Percentiles rank a stretch among this genome's conserved stretches.
phyloP scores from a whole-genome alignment of 2,888 invertebrate species.

The Creontiades dilutus region DNA sequence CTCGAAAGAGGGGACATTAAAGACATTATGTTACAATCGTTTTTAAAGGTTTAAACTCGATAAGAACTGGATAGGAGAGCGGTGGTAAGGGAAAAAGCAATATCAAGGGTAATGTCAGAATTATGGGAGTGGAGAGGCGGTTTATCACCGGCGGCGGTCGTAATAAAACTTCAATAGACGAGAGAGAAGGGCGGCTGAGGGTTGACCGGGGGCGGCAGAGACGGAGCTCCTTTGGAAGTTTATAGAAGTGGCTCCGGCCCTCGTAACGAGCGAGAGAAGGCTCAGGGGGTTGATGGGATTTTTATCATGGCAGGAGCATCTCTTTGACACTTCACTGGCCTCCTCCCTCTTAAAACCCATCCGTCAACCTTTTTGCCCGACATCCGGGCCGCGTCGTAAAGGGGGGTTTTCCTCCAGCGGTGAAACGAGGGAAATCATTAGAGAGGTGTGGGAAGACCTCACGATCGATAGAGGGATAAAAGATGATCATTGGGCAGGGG shows the following conservation, averaged over 20 bases:
- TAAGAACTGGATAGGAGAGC: neutral
- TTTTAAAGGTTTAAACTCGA: constrained; percentile 62
- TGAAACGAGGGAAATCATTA: constrained; percentile 17
- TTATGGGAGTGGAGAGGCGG: constrained; percentile 57
- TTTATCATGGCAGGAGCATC: constrained; percentile 58
- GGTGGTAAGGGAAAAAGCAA: constrained; percentile 41
- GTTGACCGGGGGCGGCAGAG: neutral
- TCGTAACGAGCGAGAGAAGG: constrained; percentile 27
- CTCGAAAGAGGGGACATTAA: constrained; percentile 26
- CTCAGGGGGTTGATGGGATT: constrained; percentile 54
- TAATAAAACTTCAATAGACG: constrained; percentile 63
- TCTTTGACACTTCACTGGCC: constrained; percentile 53
- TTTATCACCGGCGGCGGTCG: constrained; percentile 64
- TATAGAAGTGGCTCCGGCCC: constrained; percentile 34
- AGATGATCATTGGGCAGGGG: neutral
- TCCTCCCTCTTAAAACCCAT: constrained; percentile 18
- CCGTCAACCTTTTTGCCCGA: constrained; percentile 10
- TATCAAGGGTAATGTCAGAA: constrained; percentile 54
- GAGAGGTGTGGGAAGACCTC: neutral
- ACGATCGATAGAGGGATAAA: neutral
- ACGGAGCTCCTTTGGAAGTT: constrained; percentile 38
- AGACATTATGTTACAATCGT: constrained; percentile 66
- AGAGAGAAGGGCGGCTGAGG: neutral
- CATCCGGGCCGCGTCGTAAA: neutral
- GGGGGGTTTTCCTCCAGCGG: neutral